Conservation (phyloP, 2,113 vertebrate genomes). For the Mungos mungo region DNA sequence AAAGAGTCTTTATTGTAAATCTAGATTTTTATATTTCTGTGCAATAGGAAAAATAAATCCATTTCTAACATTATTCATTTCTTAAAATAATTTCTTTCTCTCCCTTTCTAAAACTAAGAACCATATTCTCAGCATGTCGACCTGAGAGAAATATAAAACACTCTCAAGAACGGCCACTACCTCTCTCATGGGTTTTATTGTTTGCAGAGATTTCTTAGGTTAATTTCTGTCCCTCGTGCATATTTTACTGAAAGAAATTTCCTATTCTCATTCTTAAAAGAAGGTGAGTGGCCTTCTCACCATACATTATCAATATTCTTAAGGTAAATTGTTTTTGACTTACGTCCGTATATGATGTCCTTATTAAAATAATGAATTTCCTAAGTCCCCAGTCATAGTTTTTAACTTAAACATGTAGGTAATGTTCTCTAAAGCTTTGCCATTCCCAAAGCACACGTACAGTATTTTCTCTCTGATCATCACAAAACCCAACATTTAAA, state of each 20-base stretch:
- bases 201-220: constrained; percentile 44
- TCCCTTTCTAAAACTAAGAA: neutral
- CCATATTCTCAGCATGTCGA: neutral
- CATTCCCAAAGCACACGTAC: neutral
- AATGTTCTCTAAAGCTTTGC: neutral
- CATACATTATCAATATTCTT: neutral
- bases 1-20: neutral
- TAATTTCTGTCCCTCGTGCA: constrained; percentile 22
- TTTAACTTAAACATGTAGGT: neutral
- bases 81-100: neutral
- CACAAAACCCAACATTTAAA: neutral
- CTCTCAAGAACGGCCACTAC: constrained; percentile 3
- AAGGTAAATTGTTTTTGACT: constrained; percentile 17
- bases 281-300: neutral
- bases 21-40: constrained; percentile 10
- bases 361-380: constrained; percentile 11
- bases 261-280: constrained; percentile 45
- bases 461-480: neutral
- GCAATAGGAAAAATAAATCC: neutral
- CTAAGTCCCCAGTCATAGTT: neutral
- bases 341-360: neutral
- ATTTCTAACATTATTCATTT: neutral
- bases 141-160: neutral
- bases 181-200: neutral
- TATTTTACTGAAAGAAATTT: constrained; percentile 48